phyloP scores from a whole-genome alignment of 2,113 vertebrate species.

The Eleginops maclovinus region DNA sequence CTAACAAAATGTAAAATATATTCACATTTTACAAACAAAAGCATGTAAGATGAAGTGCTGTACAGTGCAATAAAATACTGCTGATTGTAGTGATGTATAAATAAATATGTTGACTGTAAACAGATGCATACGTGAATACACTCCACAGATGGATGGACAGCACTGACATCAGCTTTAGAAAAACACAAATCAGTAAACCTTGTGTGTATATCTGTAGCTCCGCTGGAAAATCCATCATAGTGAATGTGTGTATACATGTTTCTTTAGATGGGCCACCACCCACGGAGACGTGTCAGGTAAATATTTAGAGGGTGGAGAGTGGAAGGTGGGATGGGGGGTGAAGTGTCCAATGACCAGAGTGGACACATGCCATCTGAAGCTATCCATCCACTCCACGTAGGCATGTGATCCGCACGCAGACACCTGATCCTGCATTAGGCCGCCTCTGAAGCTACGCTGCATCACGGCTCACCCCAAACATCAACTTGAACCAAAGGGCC shows the following conservation, averaged over 20 bases:
- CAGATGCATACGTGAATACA: too few species aligned
- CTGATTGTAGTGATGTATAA: too few species aligned
- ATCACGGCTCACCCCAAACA: slow-evolving; percentile 71
- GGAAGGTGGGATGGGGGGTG: slow-evolving; percentile 45
- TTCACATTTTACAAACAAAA: too few species aligned
- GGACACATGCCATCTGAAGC: slow-evolving; percentile 71
- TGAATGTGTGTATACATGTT: slow-evolving; percentile 71
- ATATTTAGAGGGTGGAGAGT: slow-evolving; percentile 68
- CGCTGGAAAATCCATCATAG: slow-evolving; percentile 65
- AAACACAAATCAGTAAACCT: slow-evolving; percentile 54
- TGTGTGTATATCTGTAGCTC: slow-evolving; percentile 53
- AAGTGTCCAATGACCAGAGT: slow-evolving; percentile 76
- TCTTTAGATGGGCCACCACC: slow-evolving; percentile 80
- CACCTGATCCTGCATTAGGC: slow-evolving; percentile 80
- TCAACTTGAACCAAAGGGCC: slow-evolving; percentile 74
- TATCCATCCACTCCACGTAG: slow-evolving; percentile 53
- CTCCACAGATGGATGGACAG: not conserved
- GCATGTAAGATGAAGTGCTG: too few species aligned
- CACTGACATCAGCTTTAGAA: slow-evolving; percentile 53
- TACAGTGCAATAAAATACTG: too few species aligned
- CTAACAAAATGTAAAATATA: too few species aligned
- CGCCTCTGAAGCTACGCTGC: slow-evolving; percentile 67
- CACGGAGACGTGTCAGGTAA: slow-evolving; percentile 83
- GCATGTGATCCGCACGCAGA: slow-evolving; percentile 68
- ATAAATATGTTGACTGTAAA: too few species aligned